phyloP scores from a whole-genome alignment of 2,888 invertebrate genomes.

The Cheilosia scutellata region DNA sequence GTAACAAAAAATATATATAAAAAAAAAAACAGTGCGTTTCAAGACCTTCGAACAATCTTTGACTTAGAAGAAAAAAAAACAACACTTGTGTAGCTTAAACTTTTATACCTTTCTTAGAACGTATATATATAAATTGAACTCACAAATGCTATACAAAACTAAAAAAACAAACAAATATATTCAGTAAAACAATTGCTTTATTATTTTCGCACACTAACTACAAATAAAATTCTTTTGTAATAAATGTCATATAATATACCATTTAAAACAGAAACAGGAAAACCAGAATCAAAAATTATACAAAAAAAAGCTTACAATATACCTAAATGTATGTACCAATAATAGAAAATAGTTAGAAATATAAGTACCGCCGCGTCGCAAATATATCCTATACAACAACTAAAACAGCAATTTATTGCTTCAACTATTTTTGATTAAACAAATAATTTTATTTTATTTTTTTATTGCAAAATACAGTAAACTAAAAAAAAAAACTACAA shows the following conservation, averaged over 20 bases:
- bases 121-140: conserved; percentile 19
- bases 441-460: not conserved
- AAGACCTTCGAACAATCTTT: conserved; percentile 33
- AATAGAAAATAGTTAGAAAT: conserved; percentile 12
- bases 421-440: conserved; percentile 18
- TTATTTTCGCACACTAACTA: conserved; percentile 23
- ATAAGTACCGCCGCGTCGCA: conserved; percentile 24
- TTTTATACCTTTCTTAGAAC: conserved; percentile 71
- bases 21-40: conserved; percentile 23
- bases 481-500: conserved; percentile 30
- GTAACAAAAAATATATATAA: not conserved
- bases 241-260: conserved; percentile 8
- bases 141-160: conserved; percentile 36
- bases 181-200: conserved; percentile 12
- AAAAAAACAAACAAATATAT: conserved; percentile 14
- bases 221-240: conserved; percentile 4
- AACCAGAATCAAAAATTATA: conserved; percentile 23
- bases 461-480: conserved; percentile 15
- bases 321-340: conserved; percentile 38
- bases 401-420: conserved; percentile 29
- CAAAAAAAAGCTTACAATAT: conserved; percentile 29
- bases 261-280: conserved; percentile 11
- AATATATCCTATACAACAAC: conserved; percentile 20
- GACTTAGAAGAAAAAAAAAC: conserved; percentile 13
- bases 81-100: conserved; percentile 43